phyloP scores from a whole-genome alignment of 1,140 invertebrate genomes.

The Drosophila subpulchrella region DNA sequence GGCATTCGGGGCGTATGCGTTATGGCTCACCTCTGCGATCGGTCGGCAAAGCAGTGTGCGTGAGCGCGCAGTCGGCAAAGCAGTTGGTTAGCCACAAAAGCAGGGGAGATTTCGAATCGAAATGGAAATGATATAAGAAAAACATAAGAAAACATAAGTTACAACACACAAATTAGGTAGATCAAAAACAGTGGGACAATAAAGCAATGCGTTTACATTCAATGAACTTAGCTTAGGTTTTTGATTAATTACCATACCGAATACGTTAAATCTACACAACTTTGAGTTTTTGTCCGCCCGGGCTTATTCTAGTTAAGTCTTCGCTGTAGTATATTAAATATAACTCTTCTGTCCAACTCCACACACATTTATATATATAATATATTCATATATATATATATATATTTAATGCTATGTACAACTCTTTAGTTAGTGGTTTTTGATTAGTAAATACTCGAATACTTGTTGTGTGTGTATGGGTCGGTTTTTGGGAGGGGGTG shows the following conservation, averaged over 20 bases:
- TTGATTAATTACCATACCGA: constrained; percentile 8
- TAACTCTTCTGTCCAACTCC: constrained; percentile 5
- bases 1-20: constrained; percentile 70
- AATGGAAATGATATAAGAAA: constrained; percentile 10
- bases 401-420: constrained; percentile 64
- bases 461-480: constrained; percentile 28
- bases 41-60: constrained; percentile 23
- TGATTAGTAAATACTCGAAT: constrained; percentile 56
- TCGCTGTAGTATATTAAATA: constrained; percentile 52
- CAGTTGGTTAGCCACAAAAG: constrained; percentile 45
- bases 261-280: constrained; percentile 70
- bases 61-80: constrained; percentile 2
- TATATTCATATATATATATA: neutral
- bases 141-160: constrained; percentile 14
- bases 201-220: neutral
- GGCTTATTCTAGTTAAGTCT: constrained; percentile 72
- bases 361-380: constrained; percentile 9
- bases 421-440: constrained; percentile 31
- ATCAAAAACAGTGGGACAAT: no score
- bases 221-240: constrained; percentile 32
- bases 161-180: constrained; percentile 19
- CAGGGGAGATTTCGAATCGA: constrained; percentile 8
- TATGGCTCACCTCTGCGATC: constrained; percentile 56
- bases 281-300: constrained; percentile 66
- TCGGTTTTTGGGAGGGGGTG: constrained; percentile 5